These are phyloP conservation scores for Diaprepes abbreviatus DNA, from an alignment of 2,888 invertebrate genomes.

Conservation along the genomic window DNA sequence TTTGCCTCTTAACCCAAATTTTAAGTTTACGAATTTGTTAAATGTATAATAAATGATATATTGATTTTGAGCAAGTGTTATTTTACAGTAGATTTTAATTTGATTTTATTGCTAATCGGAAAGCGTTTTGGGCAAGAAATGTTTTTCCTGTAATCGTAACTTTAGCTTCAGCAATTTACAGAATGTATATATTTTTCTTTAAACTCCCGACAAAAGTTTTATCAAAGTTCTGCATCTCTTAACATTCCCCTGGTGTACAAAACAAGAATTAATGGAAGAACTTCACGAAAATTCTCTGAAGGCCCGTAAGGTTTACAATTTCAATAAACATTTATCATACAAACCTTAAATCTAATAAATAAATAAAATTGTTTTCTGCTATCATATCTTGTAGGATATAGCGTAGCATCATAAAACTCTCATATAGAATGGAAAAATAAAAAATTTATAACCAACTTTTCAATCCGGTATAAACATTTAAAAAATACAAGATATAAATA, in stretches of 20 bases:
- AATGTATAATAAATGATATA: no score
- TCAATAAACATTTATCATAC: neutral
- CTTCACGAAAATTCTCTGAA: neutral
- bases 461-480: no score
- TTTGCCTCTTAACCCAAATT: neutral
- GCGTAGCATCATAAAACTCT: neutral
- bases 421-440: no score
- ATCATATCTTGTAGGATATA: neutral
- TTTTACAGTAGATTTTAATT: no score
- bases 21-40: neutral
- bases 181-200: neutral
- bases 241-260: neutral
- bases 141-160: neutral
- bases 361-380: neutral
- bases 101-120: no score
- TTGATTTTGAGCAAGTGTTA: no score
- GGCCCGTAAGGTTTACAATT: neutral
- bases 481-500: no score
- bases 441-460: no score
- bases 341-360: neutral
- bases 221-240: constrained; percentile 15
- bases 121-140: neutral
- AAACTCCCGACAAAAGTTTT: neutral
- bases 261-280: neutral
- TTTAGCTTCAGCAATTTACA: neutral